These are phyloP conservation scores for Sardina pilchardus DNA, from an alignment of 2,113 vertebrate genomes.

Conservation along the genomic window DNA sequence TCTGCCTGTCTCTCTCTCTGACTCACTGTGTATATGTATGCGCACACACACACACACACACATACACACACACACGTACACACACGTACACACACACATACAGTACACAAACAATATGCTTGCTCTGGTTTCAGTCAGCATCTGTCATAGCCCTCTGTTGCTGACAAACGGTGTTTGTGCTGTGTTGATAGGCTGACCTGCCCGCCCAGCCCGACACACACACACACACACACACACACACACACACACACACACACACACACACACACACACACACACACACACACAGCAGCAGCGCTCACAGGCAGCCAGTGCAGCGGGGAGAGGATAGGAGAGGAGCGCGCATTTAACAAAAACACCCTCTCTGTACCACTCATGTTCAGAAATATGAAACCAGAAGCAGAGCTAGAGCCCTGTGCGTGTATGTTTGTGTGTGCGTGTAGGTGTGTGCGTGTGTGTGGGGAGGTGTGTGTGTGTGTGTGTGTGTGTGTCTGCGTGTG, in stretches of 20 bases:
- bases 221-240: too few relatives aligned
- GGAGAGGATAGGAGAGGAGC: not conserved
- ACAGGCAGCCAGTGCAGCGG: not conserved
- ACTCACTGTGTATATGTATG: not conserved
- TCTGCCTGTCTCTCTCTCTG: not conserved
- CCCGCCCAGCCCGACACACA: conserved; percentile 27
- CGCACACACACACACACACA: not conserved
- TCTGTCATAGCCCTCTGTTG: conserved; percentile 38
- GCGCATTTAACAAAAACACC: not conserved
- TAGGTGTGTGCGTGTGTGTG: not conserved
- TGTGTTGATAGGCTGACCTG: conserved; percentile 52
- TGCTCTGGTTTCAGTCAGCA: conserved; percentile 54
- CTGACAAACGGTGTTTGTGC: conserved; percentile 50
- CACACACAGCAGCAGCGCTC: conserved; percentile 28
- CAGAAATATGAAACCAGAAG: not conserved
- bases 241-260: too few relatives aligned
- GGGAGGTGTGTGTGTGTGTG: not conserved
- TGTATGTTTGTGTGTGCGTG: conserved; percentile 7
- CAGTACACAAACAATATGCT: conserved; percentile 40
- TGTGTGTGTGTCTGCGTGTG: not conserved
- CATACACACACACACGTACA: not conserved
- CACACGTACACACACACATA: not conserved
- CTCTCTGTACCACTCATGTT: not conserved
- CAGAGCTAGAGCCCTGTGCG: not conserved
- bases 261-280: too few relatives aligned